Evolutionary conservation across 2,113 vertebrate species (phyloP).

Genomic region (Oxyruncus cristatus): DNA sequence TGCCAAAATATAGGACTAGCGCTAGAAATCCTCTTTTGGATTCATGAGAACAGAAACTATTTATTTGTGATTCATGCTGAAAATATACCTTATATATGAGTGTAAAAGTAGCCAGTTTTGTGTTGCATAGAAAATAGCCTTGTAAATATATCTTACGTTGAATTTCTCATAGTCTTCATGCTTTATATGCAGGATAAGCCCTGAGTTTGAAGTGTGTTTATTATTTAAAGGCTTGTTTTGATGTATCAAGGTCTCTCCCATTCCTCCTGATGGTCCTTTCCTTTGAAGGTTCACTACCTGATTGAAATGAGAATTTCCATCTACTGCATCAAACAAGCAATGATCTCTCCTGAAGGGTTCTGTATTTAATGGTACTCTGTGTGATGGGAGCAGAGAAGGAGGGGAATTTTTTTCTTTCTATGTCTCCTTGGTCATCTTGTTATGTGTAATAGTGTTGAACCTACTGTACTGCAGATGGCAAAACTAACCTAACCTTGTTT

Average conservation of each 20-base stretch:
- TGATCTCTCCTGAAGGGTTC: conserved; percentile 34
- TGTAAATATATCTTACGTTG: conserved; percentile 39
- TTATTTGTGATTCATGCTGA: conserved; percentile 53
- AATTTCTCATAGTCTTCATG: not conserved
- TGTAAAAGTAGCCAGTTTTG: conserved; percentile 28
- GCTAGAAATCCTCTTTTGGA: conserved; percentile 35
- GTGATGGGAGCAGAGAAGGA: not conserved
- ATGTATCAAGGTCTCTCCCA: conserved; percentile 56
- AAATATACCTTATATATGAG: conserved; percentile 11
- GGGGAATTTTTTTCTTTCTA: not conserved
- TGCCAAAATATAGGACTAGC: conserved; percentile 17
- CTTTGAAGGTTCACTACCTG: conserved; percentile 63
- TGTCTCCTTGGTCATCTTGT: not conserved
- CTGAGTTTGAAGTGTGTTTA: conserved; percentile 48
- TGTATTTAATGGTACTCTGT: not conserved
- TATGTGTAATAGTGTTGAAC: not conserved
- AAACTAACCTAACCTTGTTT: not conserved
- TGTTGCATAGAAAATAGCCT: conserved; percentile 53
- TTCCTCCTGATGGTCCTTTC: conserved; percentile 37
- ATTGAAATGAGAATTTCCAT: conserved; percentile 66
- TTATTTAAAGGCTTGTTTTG: conserved; percentile 71
- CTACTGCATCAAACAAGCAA: conserved; percentile 43
- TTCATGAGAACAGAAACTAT: conserved; percentile 50
- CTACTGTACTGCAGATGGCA: not conserved
- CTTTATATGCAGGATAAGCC: conserved; percentile 47